A percentile compares a stretch with the other conserved stretches of the same genome.
These are phyloP conservation scores for Laterallus jamaicensis DNA, from an alignment of 2,113 vertebrate genomes.

Conservation along the genomic window DNA sequence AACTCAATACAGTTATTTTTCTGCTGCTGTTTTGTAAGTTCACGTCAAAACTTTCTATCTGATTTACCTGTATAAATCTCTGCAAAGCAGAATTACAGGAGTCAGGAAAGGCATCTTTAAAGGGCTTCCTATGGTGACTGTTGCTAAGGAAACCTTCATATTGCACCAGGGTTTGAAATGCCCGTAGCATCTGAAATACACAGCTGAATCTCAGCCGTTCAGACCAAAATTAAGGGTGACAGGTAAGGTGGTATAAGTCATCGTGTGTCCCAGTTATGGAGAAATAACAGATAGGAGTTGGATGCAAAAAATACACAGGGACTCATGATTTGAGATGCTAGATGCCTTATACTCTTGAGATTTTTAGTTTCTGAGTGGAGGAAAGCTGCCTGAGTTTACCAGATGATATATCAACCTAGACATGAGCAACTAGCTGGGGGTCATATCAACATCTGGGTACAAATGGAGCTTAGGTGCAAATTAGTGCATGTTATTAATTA, in stretches of 20 bases:
- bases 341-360: not conserved
- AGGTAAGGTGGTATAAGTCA: constrained; percentile 49
- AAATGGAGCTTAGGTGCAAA: not conserved
- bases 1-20: not conserved
- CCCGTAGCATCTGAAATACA: not conserved
- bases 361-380: not conserved
- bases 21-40: constrained; percentile 10
- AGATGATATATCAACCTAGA: not conserved
- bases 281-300: constrained; percentile 11
- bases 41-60: constrained; percentile 23
- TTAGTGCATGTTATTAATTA: constrained; percentile 13
- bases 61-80: constrained; percentile 35
- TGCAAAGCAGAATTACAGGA: constrained; percentile 22
- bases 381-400: not conserved
- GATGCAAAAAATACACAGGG: not conserved
- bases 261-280: constrained; percentile 12
- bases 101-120: constrained; percentile 37
- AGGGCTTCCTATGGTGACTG: constrained; percentile 59
- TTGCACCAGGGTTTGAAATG: constrained; percentile 20
- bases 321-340: not conserved
- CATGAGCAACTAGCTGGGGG: not conserved
- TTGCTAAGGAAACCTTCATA: constrained; percentile 67
- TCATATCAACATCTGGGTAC: constrained; percentile 22
- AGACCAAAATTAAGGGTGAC: constrained; percentile 50
- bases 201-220: not conserved